phyloP scores from a whole-genome alignment of 2,113 vertebrate genomes.

The Alaudala cheleensis region DNA sequence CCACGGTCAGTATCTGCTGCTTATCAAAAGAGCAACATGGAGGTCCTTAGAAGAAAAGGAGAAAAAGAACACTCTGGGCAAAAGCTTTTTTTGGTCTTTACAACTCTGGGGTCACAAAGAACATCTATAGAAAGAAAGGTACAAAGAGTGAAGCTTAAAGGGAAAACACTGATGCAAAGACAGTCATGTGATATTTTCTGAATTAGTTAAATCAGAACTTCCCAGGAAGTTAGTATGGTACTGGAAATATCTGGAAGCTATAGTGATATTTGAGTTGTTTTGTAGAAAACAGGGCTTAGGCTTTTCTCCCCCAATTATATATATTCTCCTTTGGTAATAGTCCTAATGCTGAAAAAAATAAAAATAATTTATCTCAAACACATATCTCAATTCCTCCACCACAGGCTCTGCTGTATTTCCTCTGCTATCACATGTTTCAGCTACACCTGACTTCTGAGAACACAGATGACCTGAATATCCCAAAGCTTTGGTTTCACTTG shows the following conservation, averaged over 20 bases:
- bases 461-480: background rate
- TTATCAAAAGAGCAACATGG: background rate
- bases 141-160: background rate
- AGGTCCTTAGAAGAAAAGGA: background rate
- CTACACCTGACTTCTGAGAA: background rate
- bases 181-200: background rate
- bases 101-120: background rate
- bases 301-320: background rate
- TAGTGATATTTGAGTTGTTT: background rate
- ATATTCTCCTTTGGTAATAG: background rate
- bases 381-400: background rate
- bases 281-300: background rate
- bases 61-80: background rate
- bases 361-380: background rate
- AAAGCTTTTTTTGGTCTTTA: background rate
- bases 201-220: background rate
- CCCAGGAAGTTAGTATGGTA: background rate
- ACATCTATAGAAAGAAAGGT: background rate
- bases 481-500: background rate
- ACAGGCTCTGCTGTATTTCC: background rate
- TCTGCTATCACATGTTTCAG: background rate
- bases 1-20: background rate
- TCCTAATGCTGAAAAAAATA: background rate
- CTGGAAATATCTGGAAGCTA: background rate
- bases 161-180: background rate